These are phyloP conservation scores for Oreonectes daqikongensis DNA, from an alignment of 2,797 vertebrate genomes.

Conservation along the genomic window DNA sequence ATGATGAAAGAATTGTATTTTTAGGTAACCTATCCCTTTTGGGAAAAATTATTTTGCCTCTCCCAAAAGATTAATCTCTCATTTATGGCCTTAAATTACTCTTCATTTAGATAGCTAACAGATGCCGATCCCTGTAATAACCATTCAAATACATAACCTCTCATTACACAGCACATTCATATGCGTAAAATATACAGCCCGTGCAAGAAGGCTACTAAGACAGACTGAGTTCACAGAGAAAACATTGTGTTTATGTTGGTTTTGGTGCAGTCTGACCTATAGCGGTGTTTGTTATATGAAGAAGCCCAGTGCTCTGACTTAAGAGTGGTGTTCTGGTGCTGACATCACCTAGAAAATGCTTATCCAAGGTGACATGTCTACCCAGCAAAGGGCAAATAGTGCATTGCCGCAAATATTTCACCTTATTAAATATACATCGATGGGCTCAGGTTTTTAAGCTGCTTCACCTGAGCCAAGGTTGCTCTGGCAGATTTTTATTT, in stretches of 20 bases:
- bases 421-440: conserved; percentile 79
- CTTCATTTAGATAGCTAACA: not conserved
- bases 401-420: conserved; percentile 66
- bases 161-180: not conserved
- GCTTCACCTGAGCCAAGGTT: conserved; percentile 65
- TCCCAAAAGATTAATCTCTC: not conserved
- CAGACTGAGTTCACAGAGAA: not conserved
- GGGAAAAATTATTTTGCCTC: too few relatives aligned
- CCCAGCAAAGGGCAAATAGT: conserved; percentile 67
- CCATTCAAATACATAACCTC: not conserved
- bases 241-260: conserved; percentile 5
- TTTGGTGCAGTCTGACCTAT: conserved; percentile 37
- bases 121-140: conserved; percentile 9
- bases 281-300: conserved; percentile 7
- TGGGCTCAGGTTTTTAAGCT: conserved; percentile 64
- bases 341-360: conserved; percentile 58
- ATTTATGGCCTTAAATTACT: not conserved
- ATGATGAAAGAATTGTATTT: too few relatives aligned
- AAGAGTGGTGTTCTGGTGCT: conserved; percentile 5
- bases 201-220: too few relatives aligned
- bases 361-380: conserved; percentile 64
- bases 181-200: not conserved
- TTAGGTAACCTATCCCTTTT: too few relatives aligned
- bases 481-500: conserved; percentile 61
- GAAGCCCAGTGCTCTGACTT: conserved; percentile 16